phyloP scores from a whole-genome alignment of 1,140 invertebrate species.

The Heterodera carotae region DNA sequence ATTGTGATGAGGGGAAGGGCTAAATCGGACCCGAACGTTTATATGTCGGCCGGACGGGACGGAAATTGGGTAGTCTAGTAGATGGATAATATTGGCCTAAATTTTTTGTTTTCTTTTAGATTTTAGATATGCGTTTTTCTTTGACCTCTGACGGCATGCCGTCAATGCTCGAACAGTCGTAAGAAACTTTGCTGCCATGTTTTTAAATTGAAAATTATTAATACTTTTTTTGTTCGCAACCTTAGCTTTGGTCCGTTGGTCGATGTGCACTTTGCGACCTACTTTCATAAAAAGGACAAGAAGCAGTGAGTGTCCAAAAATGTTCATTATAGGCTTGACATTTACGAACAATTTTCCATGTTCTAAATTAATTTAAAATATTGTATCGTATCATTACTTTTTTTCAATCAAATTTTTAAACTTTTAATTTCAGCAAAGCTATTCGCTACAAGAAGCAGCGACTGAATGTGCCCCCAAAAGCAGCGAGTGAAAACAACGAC shows the following conservation, averaged over 20 bases:
- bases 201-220: background rate
- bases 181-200: slow-evolving; percentile 6
- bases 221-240: background rate
- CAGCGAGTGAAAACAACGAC: background rate
- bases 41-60: no score
- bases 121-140: slow-evolving; percentile 22
- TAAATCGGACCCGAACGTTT: no score
- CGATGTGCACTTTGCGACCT: background rate
- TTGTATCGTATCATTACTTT: no score
- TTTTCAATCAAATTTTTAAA: no score
- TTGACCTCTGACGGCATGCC: slow-evolving; percentile 12
- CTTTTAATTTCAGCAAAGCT: no score
- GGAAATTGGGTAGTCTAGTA: no score
- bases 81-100: no score
- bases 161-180: background rate
- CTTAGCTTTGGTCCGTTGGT: background rate
- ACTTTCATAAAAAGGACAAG: background rate
- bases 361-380: no score
- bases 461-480: background rate
- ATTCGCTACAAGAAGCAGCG: background rate
- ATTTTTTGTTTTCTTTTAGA: no score
- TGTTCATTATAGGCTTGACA: no score
- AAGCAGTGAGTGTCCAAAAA: background rate
- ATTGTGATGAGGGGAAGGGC: no score
- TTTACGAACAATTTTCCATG: no score